Percentiles rank a stretch among this genome's conserved stretches.
These are phyloP conservation scores for Cephus pulcher DNA, from an alignment of 2,888 invertebrate genomes.

Conservation along the genomic window DNA sequence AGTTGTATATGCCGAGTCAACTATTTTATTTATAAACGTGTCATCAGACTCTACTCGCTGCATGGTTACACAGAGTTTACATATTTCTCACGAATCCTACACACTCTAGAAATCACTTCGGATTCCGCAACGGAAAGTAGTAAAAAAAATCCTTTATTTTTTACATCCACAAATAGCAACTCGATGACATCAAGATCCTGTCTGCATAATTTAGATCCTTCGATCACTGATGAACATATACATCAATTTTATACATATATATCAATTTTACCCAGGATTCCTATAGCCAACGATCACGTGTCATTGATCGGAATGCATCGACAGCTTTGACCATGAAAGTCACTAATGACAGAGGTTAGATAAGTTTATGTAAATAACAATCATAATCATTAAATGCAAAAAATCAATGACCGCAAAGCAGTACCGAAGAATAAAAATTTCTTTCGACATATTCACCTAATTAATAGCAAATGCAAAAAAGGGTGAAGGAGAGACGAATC, in stretches of 20 bases:
- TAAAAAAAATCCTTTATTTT: no score
- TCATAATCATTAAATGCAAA: background rate
- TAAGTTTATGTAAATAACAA: background rate
- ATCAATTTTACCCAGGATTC: background rate
- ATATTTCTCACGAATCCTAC: no score
- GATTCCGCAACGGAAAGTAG: no score
- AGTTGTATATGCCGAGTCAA: no score
- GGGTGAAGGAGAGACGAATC: background rate
- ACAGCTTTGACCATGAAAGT: background rate
- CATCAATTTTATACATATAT: background rate
- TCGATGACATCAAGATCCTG: background rate
- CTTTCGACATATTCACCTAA: background rate
- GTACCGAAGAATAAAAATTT: background rate
- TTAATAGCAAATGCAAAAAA: background rate
- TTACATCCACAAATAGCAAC: background rate
- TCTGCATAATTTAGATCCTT: background rate
- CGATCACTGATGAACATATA: background rate
- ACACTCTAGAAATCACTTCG: no score
- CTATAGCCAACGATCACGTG: background rate
- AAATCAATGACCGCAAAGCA: background rate
- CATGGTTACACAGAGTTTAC: no score
- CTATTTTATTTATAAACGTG: no score
- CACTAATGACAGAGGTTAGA: background rate
- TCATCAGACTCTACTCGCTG: no score
- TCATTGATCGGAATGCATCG: background rate